Base-by-base conservation (phyloP, 2,888 invertebrate species). In the Cerceris ruficornis region DNA sequence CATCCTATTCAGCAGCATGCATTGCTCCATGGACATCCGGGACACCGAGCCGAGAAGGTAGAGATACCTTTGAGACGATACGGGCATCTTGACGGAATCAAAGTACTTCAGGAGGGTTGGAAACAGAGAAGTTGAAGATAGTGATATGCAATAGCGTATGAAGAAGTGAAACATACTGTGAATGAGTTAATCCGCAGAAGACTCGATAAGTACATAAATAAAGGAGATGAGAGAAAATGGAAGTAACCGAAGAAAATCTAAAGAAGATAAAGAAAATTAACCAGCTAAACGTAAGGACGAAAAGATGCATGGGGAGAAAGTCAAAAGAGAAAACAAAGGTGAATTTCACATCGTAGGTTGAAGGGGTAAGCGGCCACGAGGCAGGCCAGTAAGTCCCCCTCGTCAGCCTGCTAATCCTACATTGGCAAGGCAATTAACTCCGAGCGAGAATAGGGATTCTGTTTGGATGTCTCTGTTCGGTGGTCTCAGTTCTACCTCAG, bases 361-460 rank as follows among this genome's bases (percentile, higher is more conserved):
- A 70, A 60, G 55, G 60, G 77, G 68, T 75, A 76, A 77, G 72
- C 76, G 70, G 66, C 66, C 77, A 54, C 68, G 49, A 15, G 50
- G 49, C 67, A 79, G 62, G 66, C 77, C 70, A 76, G 84, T 76
- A 81, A 85, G 77, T 80, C 81, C 72, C 81, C 77, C 75, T 79
- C 78, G 71, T 75, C 69, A 68, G 83, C 64, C 77, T 69, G 81
- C 84, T 89, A 89, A 89, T 89, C 88, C 88, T 81, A 85, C 89
- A 89, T 89, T 87, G 88, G 88, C 88, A 84, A 88, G 88, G 86
- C 87, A 90, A 90, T 90, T 89, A 90, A 90, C 88, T 89, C 81
- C 69, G 79, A 81, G 82, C 79, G 84, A 79, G 87, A 82, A 86
- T 85, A 82, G 83, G 82, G 74, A 80, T 85, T 80, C 77, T 81